phyloP scores from a whole-genome alignment of 2,797 vertebrate genomes.

The Rhodeus uyekii region DNA sequence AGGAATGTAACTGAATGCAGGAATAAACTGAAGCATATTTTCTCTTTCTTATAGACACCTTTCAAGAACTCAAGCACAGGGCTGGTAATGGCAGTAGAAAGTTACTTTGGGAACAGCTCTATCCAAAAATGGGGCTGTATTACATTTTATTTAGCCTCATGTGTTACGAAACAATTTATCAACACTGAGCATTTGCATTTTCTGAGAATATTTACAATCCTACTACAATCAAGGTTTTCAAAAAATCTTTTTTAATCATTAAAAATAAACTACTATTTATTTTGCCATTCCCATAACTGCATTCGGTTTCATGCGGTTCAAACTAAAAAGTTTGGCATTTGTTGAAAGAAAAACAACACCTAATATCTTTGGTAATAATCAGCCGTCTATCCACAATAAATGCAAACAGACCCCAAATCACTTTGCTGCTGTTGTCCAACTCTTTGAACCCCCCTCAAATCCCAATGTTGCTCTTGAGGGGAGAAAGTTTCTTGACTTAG shows the following conservation, averaged over 20 bases:
- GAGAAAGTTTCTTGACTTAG: slow-evolving; percentile 47
- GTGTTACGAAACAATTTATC: not conserved
- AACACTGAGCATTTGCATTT: not conserved
- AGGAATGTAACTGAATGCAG: not conserved
- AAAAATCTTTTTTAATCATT: not conserved
- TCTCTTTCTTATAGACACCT: not conserved
- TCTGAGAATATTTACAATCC: not conserved
- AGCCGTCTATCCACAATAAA: not conserved
- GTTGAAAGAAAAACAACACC: not conserved
- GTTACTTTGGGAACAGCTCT: not conserved
- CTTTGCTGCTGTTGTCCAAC: slow-evolving; percentile 5
- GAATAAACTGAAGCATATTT: not conserved
- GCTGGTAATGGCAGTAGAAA: not conserved
- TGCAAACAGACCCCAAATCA: slow-evolving; percentile 2
- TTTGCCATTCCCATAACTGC: not conserved
- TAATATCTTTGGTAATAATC: not conserved
- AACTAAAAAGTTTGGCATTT: not conserved
- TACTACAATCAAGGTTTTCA: not conserved
- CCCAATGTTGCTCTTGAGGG: not conserved
- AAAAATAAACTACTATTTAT: slow-evolving; percentile 1
- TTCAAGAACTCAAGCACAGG: not conserved
- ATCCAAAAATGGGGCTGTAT: not conserved
- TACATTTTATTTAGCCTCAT: not conserved
- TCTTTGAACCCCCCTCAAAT: not conserved
- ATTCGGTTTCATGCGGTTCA: not conserved